phyloP scores from a whole-genome alignment of 53 echinoderm and acorn worm genomes.

The Henricia sp. region DNA sequence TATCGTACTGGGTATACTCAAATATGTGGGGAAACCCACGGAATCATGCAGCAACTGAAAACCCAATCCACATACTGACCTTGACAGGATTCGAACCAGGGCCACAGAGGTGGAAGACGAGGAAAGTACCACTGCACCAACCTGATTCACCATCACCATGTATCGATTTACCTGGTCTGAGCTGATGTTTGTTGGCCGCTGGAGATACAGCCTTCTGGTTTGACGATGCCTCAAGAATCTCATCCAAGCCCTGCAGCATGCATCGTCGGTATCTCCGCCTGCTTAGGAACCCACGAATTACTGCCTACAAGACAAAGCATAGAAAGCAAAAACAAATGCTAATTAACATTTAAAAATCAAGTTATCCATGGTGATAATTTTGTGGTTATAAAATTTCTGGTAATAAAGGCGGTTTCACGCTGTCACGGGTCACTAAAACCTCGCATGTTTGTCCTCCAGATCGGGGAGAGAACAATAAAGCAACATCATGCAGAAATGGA shows the following conservation, averaged over 20 bases:
- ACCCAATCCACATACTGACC: too few relatives aligned
- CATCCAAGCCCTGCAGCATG: slow-evolving; percentile 72
- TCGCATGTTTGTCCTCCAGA: too few relatives aligned
- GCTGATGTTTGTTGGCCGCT: slow-evolving; percentile 42
- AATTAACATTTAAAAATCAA: too few relatives aligned
- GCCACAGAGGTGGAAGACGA: background rate
- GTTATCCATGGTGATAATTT: too few relatives aligned
- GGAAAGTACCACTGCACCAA: background rate
- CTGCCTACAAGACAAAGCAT: slow-evolving; percentile 62
- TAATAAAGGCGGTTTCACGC: too few relatives aligned
- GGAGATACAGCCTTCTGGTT: background rate
- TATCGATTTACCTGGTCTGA: slow-evolving; percentile 64
- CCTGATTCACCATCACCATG: background rate
- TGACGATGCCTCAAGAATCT: slow-evolving; percentile 34
- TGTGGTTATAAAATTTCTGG: too few relatives aligned
- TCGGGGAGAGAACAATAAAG: too few relatives aligned
- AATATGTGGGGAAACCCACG: too few relatives aligned
- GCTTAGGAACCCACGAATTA: slow-evolving; percentile 77
- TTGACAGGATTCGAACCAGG: background rate
- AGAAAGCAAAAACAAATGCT: background rate
- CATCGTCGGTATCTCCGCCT: slow-evolving; percentile 64
- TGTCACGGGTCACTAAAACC: too few relatives aligned
- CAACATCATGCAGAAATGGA: too few relatives aligned
- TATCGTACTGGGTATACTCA: too few relatives aligned
- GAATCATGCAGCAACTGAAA: too few relatives aligned